Base-by-base conservation (phyloP, 2,113 vertebrate genomes). In the Anas platyrhynchos region DNA sequence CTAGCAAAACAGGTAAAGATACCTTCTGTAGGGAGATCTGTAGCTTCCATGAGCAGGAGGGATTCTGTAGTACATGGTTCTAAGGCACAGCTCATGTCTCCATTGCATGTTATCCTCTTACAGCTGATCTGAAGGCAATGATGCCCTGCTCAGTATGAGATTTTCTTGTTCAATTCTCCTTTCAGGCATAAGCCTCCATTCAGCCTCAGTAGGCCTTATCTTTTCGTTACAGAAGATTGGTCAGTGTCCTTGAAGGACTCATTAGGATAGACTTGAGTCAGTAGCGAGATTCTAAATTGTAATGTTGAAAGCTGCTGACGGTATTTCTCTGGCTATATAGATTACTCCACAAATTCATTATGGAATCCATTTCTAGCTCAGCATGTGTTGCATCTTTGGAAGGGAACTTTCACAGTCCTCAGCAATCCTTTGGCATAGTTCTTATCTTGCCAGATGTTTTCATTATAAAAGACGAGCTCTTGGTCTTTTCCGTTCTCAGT, bases 1-100 rank as follows among this genome's bases (percentile, higher is more conserved):
- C 95, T 99, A 96, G 98, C 98, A 94, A 98, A 98, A 87, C 98
- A 99, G 98, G 99, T 99, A 97, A 72, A 62, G 38, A 3, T 83
- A 36, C 62, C 54, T 89, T 77, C 43, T 76, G 1, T 13, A 69
- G 41, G 31, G 34, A 88, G 21, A 26, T 13, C 16, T 86, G 31
- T 54, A 80, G 44, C n/a, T 91, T 93, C 74, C 23, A 13, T 67
- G 52, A 82, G 22, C 68, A 62, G 43, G 48, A 90, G 32, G 9
- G 15, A 74, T 32, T 85, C 59, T 48, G 8, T 78, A 50, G 75
- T 9, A 4, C 21, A 13, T 27, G 7, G 55, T 86, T 92, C 55
- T 68, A 73, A 75, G 17, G 14, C 31, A 52, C 0, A 0, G 54
- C 31, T 66, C 89, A 26, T 71, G 11, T 83, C 29, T 74, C 5